Evolutionary conservation across 1,140 invertebrate genomes (phyloP).

Genomic region (Anastrepha ludens): DNA sequence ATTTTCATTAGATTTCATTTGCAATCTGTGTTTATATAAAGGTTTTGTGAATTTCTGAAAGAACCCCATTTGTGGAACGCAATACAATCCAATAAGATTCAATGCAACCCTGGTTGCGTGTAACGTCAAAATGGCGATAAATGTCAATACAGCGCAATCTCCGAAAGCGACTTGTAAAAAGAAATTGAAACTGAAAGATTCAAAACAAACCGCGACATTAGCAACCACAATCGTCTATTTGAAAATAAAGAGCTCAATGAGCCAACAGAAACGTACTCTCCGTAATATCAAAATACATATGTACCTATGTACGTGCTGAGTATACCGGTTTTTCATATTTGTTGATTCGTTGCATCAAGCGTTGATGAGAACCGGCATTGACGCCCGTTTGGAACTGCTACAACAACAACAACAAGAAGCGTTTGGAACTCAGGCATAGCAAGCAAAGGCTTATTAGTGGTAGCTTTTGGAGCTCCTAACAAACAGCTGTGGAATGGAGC

Average conservation of each 20-base stretch:
- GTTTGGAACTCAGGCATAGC: neutral
- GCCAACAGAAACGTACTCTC: neutral
- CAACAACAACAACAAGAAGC: too few relatives aligned
- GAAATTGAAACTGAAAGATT: neutral
- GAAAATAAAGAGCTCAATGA: neutral
- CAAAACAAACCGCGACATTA: conserved; percentile 33
- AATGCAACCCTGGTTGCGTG: neutral
- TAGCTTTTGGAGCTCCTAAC: conserved; percentile 27
- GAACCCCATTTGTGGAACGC: neutral
- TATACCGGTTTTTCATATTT: neutral
- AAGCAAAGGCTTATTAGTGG: neutral
- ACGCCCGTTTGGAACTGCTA: neutral
- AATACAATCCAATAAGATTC: neutral
- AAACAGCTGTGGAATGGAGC: conserved; percentile 46
- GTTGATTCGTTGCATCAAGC: conserved; percentile 19
- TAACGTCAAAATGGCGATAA: neutral
- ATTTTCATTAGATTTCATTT: too few relatives aligned
- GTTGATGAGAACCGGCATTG: neutral
- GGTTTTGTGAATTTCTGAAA: too few relatives aligned
- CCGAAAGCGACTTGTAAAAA: neutral
- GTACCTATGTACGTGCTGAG: neutral
- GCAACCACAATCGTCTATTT: neutral
- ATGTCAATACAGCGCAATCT: neutral
- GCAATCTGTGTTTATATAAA: too few relatives aligned
- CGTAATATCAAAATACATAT: neutral